Evolutionary conservation across 23 tunicate species (phyloP).

Genomic region (Trididemnum miniatum): DNA sequence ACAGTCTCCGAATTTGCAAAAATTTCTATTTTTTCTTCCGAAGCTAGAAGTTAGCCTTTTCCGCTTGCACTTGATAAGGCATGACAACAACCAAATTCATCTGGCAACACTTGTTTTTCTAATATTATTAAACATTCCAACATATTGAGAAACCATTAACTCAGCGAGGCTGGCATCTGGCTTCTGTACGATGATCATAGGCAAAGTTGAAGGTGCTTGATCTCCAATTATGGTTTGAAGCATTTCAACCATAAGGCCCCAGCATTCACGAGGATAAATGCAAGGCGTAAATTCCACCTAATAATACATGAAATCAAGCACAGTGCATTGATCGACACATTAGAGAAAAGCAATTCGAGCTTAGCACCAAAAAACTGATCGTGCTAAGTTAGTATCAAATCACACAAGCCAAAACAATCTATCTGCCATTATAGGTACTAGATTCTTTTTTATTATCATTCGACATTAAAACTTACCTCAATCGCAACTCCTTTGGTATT

Average conservation of each 20-base stretch:
- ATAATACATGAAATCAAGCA: not conserved
- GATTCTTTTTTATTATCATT: not conserved
- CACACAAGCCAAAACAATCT: not conserved
- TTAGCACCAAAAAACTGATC: no score
- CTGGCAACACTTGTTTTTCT: constrained; percentile 54
- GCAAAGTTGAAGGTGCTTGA: constrained; percentile 54
- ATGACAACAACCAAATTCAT: no score
- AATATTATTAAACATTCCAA: constrained; percentile 68
- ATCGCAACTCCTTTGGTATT: constrained; percentile 77
- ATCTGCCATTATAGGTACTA: not conserved
- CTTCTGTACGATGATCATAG: constrained; percentile 30
- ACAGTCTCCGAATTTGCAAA: no score
- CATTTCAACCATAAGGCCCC: constrained; percentile 64
- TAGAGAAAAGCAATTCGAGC: no score
- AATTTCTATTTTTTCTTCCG: no score
- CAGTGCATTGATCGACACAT: no score
- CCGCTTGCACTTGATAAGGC: no score
- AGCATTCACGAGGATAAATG: constrained; percentile 65
- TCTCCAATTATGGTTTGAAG: constrained; percentile 56
- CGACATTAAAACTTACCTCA: constrained; percentile 54
- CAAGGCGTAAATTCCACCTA: constrained; percentile 82
- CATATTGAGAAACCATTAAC: constrained; percentile 60
- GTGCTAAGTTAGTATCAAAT: not conserved
- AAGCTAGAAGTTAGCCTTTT: no score
- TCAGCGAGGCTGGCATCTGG: constrained; percentile 52